Evolutionary conservation across 2,113 vertebrate species (phyloP), one percentile per base, ranked within the genome.

Genomic region (Gadus chalcogrammus): DNA sequence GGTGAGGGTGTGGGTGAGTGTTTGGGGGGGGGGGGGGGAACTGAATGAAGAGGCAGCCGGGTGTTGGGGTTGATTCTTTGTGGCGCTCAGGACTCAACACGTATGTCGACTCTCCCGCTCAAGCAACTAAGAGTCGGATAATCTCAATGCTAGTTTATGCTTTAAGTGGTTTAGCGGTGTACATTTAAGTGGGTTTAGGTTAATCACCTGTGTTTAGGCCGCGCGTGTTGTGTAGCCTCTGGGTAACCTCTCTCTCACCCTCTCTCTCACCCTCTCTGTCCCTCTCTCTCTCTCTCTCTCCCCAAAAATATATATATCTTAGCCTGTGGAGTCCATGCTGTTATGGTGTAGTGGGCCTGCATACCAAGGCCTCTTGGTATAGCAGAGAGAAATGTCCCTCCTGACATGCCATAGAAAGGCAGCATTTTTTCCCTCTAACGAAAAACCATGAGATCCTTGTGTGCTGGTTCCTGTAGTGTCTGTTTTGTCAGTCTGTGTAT

Each of bases 151-250:
- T 75, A 78, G 71, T 31, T 65, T 65, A 24, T 72, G 58, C 31
- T 71, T 71, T 84, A 63, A 77, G 79, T 79, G 78, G 77, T 80
- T 83, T 69, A 78, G 53, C 9, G 60, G 74, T 75, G 58, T 73
- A 63, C 71, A 64, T 83, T 85, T 86, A 73, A 84, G 74, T 70
- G 75, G 82, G 67, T 84, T 87, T 78, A 80, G 78, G 65, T 72
- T 83, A 84, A 88, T 80, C 84, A 85, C 74, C 79, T 81, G 72
- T 59, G 8, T 24, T 71, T 8, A 42, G n/a, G 11, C 55, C 73
- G 80, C 71, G 64, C 13, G 52, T 64, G 73, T 72, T 75, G 20
- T 20, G 20, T 5, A 31, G 82, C 82, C 76, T 73, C 77, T 42
- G 18, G 61, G 48, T 60, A 73, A 72, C 72, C 53, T 67, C 61